phyloP scores from a whole-genome alignment of 2,888 invertebrate species.

The Leptinotarsa juncta region DNA sequence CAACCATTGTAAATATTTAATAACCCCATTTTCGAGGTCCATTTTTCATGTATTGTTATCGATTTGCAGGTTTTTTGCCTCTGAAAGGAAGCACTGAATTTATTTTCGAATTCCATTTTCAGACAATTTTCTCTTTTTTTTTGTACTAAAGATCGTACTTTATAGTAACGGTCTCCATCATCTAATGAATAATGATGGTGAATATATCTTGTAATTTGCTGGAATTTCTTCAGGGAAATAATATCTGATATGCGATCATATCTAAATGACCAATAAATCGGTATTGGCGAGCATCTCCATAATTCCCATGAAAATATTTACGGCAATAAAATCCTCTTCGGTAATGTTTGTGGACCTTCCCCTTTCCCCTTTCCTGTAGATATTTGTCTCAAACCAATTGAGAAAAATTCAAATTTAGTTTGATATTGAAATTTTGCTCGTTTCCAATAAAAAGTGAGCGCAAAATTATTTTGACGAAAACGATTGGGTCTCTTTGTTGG shows the following conservation, averaged over 20 bases:
- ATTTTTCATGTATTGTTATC: conserved; percentile 19
- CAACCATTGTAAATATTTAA: conserved; percentile 42
- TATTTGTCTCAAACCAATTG: not conserved
- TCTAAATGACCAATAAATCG: conserved; percentile 44
- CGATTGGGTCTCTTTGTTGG: not conserved
- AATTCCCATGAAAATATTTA: conserved; percentile 32
- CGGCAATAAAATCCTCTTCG: conserved; percentile 24
- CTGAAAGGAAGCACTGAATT: conserved; percentile 23
- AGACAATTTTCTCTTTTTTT: conserved; percentile 35
- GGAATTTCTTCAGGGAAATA: conserved; percentile 45
- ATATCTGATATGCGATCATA: conserved; percentile 35
- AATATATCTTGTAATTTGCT: conserved; percentile 39
- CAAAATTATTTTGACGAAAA: not conserved
- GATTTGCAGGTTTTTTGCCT: not conserved
- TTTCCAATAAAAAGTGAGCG: not conserved
- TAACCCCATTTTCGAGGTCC: conserved; percentile 44
- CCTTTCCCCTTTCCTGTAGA: not conserved
- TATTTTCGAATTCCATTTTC: conserved; percentile 33
- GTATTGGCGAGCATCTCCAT: conserved; percentile 29
- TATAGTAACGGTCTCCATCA: conserved; percentile 33
- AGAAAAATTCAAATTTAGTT: not conserved
- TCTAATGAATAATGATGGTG: conserved; percentile 32
- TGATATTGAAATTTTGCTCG: not conserved
- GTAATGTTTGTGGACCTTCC: not conserved
- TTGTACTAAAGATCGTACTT: conserved; percentile 39